A percentile compares a stretch with the other conserved stretches of the same genome.
phyloP scores from a whole-genome alignment of 2,888 invertebrate genomes.

The Colletes collaris region DNA sequence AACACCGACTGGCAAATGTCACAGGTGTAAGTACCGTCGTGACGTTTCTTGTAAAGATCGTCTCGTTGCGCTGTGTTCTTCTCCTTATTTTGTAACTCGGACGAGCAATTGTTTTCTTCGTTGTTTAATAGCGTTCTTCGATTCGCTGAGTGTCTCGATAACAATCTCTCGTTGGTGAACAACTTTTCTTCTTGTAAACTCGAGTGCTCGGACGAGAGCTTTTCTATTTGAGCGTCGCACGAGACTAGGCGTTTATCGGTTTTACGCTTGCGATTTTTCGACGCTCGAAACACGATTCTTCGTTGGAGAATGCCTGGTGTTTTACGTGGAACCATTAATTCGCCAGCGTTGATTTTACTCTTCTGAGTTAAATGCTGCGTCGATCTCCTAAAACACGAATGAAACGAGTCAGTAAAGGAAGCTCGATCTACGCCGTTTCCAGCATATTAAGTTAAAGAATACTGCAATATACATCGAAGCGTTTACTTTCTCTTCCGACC shows the following conservation, averaged over 20 bases:
- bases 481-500: slow-evolving; percentile 7
- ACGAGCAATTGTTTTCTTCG: not conserved
- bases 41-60: slow-evolving; percentile 60
- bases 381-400: slow-evolving; percentile 68
- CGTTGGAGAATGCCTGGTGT: not conserved
- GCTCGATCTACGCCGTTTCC: not conserved
- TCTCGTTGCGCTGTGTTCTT: slow-evolving; percentile 15
- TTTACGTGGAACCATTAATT: not conserved
- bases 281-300: slow-evolving; percentile 22
- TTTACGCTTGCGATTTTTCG: not conserved
- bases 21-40: slow-evolving; percentile 65
- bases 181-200: not conserved
- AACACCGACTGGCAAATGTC: slow-evolving; percentile 65
- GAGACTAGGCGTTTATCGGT: not conserved
- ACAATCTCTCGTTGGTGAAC: not conserved
- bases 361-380: slow-evolving; percentile 36
- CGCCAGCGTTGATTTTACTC: slow-evolving; percentile 8
- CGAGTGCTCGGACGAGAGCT: not conserved
- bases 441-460: not conserved
- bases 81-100: slow-evolving; percentile 6
- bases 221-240: not conserved
- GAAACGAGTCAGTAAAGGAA: slow-evolving; percentile 49
- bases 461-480: slow-evolving; percentile 1
- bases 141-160: not conserved
- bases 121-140: not conserved